Evolutionary conservation across 2,113 vertebrate genomes (phyloP).

Genomic region (Chaenocephalus aceratus): DNA sequence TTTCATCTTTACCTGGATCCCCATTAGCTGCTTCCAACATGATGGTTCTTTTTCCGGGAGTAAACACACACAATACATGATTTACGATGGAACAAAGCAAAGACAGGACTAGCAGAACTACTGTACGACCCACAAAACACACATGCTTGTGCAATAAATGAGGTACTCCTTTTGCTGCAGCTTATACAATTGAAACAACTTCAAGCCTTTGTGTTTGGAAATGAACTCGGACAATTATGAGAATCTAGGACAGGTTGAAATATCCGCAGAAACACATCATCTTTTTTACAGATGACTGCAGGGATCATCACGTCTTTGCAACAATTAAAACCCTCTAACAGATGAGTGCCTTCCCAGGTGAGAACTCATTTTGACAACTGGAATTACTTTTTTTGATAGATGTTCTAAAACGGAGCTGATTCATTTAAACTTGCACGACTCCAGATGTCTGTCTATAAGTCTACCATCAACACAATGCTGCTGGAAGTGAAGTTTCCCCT

Average conservation of each 20-base stretch:
- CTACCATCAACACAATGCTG: neutral
- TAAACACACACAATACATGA: slow-evolving; percentile 12
- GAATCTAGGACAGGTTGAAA: slow-evolving; percentile 41
- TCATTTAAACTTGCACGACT: slow-evolving; percentile 5
- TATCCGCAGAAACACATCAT: slow-evolving; percentile 14
- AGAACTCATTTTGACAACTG: slow-evolving; percentile 17
- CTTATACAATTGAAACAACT: neutral
- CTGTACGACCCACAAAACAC: neutral
- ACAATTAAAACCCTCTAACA: slow-evolving; percentile 15
- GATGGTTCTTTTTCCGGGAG: slow-evolving; percentile 2
- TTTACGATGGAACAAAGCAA: neutral
- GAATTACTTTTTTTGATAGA: slow-evolving; percentile 6
- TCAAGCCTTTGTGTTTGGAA: neutral
- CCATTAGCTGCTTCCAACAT: slow-evolving; percentile 37
- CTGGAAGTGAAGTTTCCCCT: neutral
- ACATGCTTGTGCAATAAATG: neutral
- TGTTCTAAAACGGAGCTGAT: neutral
- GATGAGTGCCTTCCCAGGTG: neutral
- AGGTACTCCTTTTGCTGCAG: neutral
- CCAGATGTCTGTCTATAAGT: neutral
- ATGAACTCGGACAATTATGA: slow-evolving; percentile 26
- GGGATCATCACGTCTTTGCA: neutral
- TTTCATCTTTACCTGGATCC: slow-evolving; percentile 50
- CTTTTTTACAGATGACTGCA: slow-evolving; percentile 5
- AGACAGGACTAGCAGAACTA: neutral